Percentiles rank a stretch among this genome's conserved stretches.
These are phyloP conservation scores for Homalodisca vitripennis DNA, from an alignment of 1,140 invertebrate species.

Conservation along the genomic window DNA sequence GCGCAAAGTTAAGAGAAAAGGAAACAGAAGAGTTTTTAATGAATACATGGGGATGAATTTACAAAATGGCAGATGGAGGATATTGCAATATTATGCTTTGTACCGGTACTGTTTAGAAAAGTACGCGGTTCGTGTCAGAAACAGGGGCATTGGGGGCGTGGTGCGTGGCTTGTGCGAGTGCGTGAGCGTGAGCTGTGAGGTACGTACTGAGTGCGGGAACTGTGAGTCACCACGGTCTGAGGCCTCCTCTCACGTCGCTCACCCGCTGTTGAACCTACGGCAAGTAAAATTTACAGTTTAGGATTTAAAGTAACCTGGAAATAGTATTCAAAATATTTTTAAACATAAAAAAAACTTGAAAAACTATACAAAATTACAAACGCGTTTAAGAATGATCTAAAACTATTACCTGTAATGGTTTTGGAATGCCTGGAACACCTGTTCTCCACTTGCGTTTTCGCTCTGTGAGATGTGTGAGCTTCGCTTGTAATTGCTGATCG, in stretches of 20 bases:
- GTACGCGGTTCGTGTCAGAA: slow-evolving; percentile 25
- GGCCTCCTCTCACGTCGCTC: slow-evolving; percentile 1
- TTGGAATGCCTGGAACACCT: neutral
- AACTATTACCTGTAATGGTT: neutral
- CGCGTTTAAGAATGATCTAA: neutral
- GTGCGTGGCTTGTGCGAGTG: neutral
- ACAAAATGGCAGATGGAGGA: slow-evolving; percentile 1
- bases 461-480: slow-evolving; percentile 9
- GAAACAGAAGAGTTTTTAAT: neutral
- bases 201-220: slow-evolving; percentile 18
- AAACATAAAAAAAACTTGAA: too few relatives aligned
- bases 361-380: too few relatives aligned
- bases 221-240: neutral
- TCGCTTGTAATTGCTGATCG: neutral
- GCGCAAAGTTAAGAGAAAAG: neutral
- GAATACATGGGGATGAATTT: slow-evolving; percentile 15
- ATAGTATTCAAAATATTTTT: too few relatives aligned
- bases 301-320: too few relatives aligned
- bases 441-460: neutral
- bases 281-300: neutral
- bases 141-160: slow-evolving; percentile 25
- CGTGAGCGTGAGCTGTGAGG: neutral
- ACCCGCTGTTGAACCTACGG: neutral
- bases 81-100: slow-evolving; percentile 9
- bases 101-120: slow-evolving; percentile 19